A percentile compares a stretch with the other conserved stretches of the same genome.
phyloP scores from a whole-genome alignment of 2,888 invertebrate species.

The Drymonia ruficornis region DNA sequence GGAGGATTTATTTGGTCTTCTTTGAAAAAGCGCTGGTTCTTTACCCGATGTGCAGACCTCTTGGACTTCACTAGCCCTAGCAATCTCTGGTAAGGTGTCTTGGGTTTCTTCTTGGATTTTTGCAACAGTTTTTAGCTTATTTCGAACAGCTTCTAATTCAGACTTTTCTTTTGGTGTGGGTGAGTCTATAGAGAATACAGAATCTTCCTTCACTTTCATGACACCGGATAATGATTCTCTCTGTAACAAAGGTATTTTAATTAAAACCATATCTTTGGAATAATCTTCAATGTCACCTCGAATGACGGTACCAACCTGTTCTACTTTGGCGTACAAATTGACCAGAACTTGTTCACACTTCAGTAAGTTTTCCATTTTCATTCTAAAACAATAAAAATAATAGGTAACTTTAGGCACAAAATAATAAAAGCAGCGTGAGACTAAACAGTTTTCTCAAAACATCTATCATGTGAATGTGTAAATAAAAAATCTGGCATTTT shows the following conservation, averaged over 20 bases:
- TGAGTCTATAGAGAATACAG: conserved; percentile 34
- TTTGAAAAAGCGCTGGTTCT: conserved; percentile 74
- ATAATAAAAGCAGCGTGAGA: no score
- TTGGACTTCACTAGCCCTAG: conserved; percentile 61
- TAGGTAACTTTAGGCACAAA: no score
- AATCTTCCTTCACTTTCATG: conserved; percentile 28
- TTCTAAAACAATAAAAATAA: conserved; percentile 67
- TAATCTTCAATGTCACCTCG: not conserved
- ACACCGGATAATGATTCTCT: conserved; percentile 51
- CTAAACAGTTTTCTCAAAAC: not conserved
- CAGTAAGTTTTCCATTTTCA: conserved; percentile 87
- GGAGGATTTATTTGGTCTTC: conserved; percentile 61
- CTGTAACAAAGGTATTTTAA: conserved; percentile 51
- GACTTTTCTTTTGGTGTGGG: conserved; percentile 39
- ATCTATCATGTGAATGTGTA: no score
- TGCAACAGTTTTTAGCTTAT: conserved; percentile 63
- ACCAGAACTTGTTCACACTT: conserved; percentile 89
- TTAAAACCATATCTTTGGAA: not conserved
- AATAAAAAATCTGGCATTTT: no score
- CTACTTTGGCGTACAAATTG: conserved; percentile 87
- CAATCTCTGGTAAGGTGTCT: conserved; percentile 71
- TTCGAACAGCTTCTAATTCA: conserved; percentile 61
- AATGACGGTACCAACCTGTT: conserved; percentile 69
- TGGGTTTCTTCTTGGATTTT: conserved; percentile 45
- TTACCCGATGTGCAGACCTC: conserved; percentile 66